Evolutionary conservation across 2,797 vertebrate genomes (phyloP).

Genomic region (Alauda arvensis): DNA sequence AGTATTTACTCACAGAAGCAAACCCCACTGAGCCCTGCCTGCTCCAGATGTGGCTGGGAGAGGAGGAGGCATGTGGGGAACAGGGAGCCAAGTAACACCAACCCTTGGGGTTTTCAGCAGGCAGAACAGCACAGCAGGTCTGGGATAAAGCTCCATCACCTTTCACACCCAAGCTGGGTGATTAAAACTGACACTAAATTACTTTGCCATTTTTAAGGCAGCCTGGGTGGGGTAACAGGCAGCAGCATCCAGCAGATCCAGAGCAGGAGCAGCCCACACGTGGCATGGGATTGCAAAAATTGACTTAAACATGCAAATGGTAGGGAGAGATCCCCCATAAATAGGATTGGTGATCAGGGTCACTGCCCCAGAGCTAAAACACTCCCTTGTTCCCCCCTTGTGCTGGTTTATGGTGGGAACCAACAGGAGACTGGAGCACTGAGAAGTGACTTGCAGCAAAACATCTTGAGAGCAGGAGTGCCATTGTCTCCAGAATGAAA

Average conservation of each 20-base stretch:
- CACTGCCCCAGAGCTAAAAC: neutral
- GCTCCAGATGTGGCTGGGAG: neutral
- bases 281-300: neutral
- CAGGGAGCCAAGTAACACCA: neutral
- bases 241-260: accelerated
- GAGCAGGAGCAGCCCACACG: neutral
- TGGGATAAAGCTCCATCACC: neutral
- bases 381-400: neutral
- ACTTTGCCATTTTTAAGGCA: neutral
- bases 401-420: neutral
- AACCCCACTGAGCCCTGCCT: neutral
- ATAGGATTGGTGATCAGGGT: neutral
- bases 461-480: accelerated
- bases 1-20: neutral
- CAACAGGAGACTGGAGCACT: neutral
- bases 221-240: neutral
- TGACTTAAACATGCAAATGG: accelerated
- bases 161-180: neutral
- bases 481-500: accelerated
- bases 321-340: accelerated
- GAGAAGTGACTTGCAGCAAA: neutral
- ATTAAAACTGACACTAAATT: neutral
- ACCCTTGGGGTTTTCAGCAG: neutral
- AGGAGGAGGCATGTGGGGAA: neutral
- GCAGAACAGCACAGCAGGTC: neutral